Base-by-base conservation (phyloP, 2,888 invertebrate genomes). In the Sarcophaga rosellei region DNA sequence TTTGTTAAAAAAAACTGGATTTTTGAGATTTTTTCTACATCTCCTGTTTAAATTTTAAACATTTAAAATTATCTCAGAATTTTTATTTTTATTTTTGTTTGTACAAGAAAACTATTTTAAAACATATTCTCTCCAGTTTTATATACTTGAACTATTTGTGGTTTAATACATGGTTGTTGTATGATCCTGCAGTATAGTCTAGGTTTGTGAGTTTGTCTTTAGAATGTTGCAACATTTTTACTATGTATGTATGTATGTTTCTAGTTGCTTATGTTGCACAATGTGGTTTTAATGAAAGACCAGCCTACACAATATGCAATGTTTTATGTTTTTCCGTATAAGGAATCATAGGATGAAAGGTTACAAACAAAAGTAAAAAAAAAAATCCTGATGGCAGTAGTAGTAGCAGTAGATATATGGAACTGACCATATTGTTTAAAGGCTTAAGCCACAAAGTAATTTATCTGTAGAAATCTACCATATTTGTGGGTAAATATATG, bases 401-500 rank as follows among this genome's bases (percentile, higher is more conserved):
- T 15, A 25, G 17, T 63, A 59, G 63, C 72, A 17, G 80, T 53
- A 25, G 63, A n/a, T 77, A 63, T 68, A 59, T 68, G 17, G 62
- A 53, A 47, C 25, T 80, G 76, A 80, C 47, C 21, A 20, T 73
- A 35, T 68, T 53, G 73, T 62, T 75, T 81, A 70, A 73, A 74
- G 47, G 81, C 74, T 74, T 84, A 74, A 77, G 84, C 86, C 86
- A 62, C 86, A 84, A 81, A 84, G 78, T 86, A 84, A 84, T 84
- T 81, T 86, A 84, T 86, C 77, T 86, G 70, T 61, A 78, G 81
- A 66, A 86, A 84, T 81, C 83, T 86, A 78, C 73, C 81, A 86
- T 86, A 83, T 84, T 84, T 86, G 84, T 81, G 81, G 83, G 74
- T 66, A 86, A 53, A 86, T 81, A 83, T 62, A 84, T 86, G 86